Evolutionary conservation across 2,113 vertebrate species (phyloP), one percentile per base, ranked within the genome.

Genomic region (Pterocles orientalis): DNA sequence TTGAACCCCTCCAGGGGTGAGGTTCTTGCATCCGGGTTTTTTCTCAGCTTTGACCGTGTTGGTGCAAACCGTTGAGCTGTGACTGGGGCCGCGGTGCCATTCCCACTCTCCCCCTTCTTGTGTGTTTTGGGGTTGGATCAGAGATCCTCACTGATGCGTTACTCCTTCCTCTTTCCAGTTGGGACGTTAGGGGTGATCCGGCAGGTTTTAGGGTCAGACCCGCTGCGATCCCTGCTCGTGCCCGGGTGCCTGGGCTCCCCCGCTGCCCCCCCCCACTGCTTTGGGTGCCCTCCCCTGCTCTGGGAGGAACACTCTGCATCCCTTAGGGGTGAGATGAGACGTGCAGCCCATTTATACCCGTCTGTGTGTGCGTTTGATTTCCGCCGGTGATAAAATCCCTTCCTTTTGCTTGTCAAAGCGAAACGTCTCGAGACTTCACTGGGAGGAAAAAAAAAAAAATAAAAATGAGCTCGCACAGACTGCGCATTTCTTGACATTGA

Each of bases 321-420:
- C 2, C 53, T 60, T 86, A n/a, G 1, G 43, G 7, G 83, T 39
- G 54, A 69, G 51, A 10, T 71, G 69, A 41, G 41, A 14, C 41
- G 41, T 41, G 41, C 41, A 41, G 24, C 58, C 41, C 62, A 12
- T 60, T 48, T n/a, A 7, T 34, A 19, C 54, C 11, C 21, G 5
- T 66, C 57, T 50, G 41, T 61, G 48, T 29, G 4, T 56, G 41
- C 16, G 5, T 71, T 39, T 18, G 45, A 48, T 76, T 54, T 14
- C 58, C 18, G 56, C 53, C 2, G 43, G 14, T 24, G 66, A 47
- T 48, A 15, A 61, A 77, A 62, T 19, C 81, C 73, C 58, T 83
- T 85, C 82, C 62, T 58, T 39, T 36, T 13, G 51, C 78, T 72
- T 84, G 61, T 87, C 90, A 64, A 68, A 60, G 95, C 73, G 87